Evolutionary conservation across 2,888 invertebrate species (phyloP).

Genomic region (Phalera bucephala): DNA sequence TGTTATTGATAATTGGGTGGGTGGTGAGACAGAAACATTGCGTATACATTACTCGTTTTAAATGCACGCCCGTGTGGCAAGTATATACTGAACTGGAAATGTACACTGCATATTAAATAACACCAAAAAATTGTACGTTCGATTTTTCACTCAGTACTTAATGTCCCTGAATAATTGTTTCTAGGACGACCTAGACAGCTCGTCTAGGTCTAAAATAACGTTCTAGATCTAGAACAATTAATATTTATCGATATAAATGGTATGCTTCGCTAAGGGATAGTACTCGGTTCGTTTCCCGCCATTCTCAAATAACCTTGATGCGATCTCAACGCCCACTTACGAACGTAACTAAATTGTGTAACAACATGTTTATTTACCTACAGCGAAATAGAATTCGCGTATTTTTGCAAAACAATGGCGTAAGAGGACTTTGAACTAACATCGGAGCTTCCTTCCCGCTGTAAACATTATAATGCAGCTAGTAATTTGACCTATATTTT

Average conservation of each 20-base stretch:
- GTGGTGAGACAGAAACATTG: slow-evolving; percentile 25
- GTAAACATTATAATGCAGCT: neutral
- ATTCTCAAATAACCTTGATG: slow-evolving; percentile 64
- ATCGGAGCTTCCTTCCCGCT: slow-evolving; percentile 3
- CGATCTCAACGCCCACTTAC: slow-evolving; percentile 59
- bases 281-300: slow-evolving; percentile 60
- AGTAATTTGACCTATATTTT: too few species aligned
- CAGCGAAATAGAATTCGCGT: slow-evolving; percentile 51
- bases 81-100: slow-evolving; percentile 8
- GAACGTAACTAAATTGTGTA: slow-evolving; percentile 58
- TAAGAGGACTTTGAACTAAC: slow-evolving; percentile 26
- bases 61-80: neutral
- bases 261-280: slow-evolving; percentile 28
- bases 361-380: slow-evolving; percentile 61
- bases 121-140: neutral
- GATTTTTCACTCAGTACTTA: slow-evolving; percentile 9
- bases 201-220: slow-evolving; percentile 46
- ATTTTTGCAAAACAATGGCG: slow-evolving; percentile 36
- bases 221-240: slow-evolving; percentile 36
- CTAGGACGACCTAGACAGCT: slow-evolving; percentile 48
- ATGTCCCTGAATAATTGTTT: slow-evolving; percentile 43
- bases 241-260: slow-evolving; percentile 14
- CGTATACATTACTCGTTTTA: slow-evolving; percentile 38
- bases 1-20: slow-evolving; percentile 57
- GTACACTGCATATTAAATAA: slow-evolving; percentile 9